Evolutionary conservation across 2,888 invertebrate species (phyloP).

Genomic region (Pammene aurita): DNA sequence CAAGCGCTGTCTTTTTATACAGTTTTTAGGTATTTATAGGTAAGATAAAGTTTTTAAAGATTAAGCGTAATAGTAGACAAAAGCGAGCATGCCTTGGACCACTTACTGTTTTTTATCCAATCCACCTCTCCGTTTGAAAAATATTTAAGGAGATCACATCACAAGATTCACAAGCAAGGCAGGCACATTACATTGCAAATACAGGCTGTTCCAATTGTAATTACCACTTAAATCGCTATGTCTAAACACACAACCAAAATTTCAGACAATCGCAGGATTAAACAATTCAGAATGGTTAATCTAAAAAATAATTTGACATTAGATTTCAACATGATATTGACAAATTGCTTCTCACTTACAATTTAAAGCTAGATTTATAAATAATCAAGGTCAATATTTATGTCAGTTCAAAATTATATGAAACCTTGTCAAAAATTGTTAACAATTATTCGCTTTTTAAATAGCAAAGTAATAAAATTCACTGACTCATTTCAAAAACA

Average conservation of each 20-base stretch:
- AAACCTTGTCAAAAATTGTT: background rate
- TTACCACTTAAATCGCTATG: constrained; percentile 45
- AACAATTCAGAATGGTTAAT: constrained; percentile 42
- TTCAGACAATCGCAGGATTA: constrained; percentile 53
- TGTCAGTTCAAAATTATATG: background rate
- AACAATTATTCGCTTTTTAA: background rate
- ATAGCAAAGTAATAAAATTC: background rate
- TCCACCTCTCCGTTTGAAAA: background rate
- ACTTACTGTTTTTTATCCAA: background rate
- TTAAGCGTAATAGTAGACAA: constrained; percentile 23
- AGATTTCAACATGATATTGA: constrained; percentile 66
- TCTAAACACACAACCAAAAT: constrained; percentile 64
- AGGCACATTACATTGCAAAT: constrained; percentile 6
- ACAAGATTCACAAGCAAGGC: constrained; percentile 14
- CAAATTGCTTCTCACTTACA: constrained; percentile 58
- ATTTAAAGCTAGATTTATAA: constrained; percentile 44
- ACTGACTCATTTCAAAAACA: background rate
- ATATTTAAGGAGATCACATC: constrained; percentile 9
- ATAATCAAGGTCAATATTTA: constrained; percentile 7
- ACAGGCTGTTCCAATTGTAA: constrained; percentile 6
- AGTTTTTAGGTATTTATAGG: constrained; percentile 7
- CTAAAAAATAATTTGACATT: constrained; percentile 71
- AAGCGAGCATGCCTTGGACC: constrained; percentile 8
- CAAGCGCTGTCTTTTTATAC: constrained; percentile 1
- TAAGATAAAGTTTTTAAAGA: constrained; percentile 1